Evolutionary conservation across 2,797 vertebrate species (phyloP).

Genomic region (Channallabes apus): DNA sequence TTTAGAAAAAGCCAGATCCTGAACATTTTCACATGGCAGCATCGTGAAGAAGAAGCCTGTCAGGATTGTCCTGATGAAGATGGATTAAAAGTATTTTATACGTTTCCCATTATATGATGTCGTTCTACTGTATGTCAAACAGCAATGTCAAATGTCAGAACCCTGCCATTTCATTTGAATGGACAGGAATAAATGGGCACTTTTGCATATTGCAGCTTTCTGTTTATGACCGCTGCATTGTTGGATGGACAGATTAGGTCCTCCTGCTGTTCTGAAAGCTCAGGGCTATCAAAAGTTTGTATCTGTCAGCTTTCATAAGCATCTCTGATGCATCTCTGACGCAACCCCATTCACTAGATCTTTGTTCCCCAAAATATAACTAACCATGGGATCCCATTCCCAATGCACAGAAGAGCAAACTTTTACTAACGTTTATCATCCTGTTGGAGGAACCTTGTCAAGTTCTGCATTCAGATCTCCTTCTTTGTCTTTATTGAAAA

Average conservation of each 20-base stretch:
- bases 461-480: background rate
- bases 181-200: background rate
- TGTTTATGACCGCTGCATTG: background rate
- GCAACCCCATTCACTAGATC: too few species aligned
- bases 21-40: background rate
- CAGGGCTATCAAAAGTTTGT: background rate
- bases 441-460: background rate
- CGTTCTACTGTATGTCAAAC: background rate
- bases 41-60: background rate
- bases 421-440: background rate
- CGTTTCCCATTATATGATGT: background rate
- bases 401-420: background rate
- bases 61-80: background rate
- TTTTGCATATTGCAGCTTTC: background rate
- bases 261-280: background rate
- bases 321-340: too few species aligned
- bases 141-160: slow-evolving; percentile 1
- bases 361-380: background rate
- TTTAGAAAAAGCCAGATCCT: background rate
- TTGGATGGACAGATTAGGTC: background rate
- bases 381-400: background rate
- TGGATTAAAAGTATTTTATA: background rate
- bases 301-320: background rate
- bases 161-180: background rate
- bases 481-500: background rate